Evolutionary conservation across 92 coral and sea anemone species (phyloP).

Genomic region (Scolanthus callimorphus): DNA sequence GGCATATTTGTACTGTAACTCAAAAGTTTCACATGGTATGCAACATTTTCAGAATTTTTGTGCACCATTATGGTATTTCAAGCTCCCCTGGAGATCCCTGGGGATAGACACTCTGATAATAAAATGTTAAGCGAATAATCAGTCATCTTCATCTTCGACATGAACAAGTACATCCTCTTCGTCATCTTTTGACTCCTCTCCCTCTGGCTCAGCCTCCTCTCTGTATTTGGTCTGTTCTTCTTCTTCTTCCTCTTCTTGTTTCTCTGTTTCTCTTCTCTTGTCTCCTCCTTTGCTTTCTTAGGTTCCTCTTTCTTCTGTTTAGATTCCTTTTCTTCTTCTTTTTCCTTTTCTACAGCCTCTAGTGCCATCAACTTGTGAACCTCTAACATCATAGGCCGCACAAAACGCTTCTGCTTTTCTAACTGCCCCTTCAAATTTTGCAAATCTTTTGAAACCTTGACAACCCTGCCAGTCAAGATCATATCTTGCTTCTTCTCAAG

Average conservation of each 20-base stretch:
- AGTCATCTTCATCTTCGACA: too few relatives aligned
- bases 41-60: too few relatives aligned
- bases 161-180: slow-evolving; percentile 10
- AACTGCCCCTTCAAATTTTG: slow-evolving; percentile 62
- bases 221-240: slow-evolving; percentile 1
- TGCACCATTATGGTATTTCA: too few relatives aligned
- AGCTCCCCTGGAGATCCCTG: too few relatives aligned
- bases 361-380: slow-evolving; percentile 55
- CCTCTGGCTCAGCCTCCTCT: background rate
- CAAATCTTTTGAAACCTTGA: slow-evolving; percentile 65
- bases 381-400: slow-evolving; percentile 78
- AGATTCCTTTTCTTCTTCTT: background rate
- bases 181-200: background rate
- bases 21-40: too few relatives aligned
- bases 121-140: too few relatives aligned
- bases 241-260: background rate
- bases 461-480: slow-evolving; percentile 77
- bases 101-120: too few relatives aligned
- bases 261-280: background rate
- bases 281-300: background rate
- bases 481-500: slow-evolving; percentile 62
- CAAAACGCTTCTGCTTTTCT: slow-evolving; percentile 79
- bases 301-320: background rate
- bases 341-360: slow-evolving; percentile 24
- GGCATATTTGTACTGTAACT: too few relatives aligned